Evolutionary conservation across 92 coral and sea anemone species (phyloP), one percentile per base, ranked within the genome.

Genomic region (Heteractis magnifica): DNA sequence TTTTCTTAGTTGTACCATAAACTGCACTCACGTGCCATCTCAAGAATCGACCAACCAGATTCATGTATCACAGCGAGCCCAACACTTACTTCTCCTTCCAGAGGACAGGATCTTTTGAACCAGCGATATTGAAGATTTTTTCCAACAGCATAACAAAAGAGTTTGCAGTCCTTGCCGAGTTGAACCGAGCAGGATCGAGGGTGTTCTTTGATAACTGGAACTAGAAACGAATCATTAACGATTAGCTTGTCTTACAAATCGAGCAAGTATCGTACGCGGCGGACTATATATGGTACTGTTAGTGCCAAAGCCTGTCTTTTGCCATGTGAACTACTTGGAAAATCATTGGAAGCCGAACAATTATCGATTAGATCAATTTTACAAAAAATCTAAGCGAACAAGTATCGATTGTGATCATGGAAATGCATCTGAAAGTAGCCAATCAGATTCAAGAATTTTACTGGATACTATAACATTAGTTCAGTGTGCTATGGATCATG

Each of bases 111-210:
- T 77, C 97, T 81, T 78, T 93, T 84, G 85, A 88, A 93, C 97
- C 97, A 93, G 65, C 97, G 92, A 82, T 81, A 93, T 18, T 88
- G 78, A 64, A 93, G 94, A 72, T 93, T 91, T 86, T 93, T 93
- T 51, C 97, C 97, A 83, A 52, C 87, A 52, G 90, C 97, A 81
- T 88, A 87, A 78, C 97, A 93, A 52, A 86, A 83, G 49, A 93
- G 81, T 53, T 85, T 86, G 52, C 94, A 90, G 83, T 93, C 94
- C 76, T 81, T 89, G 49, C 97, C 97, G 52, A 93, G 85, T 75
- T 86, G 97, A 10, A 93, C 97, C 21, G 97, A 87, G 79, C 97
- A 93, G 23, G 97, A 93, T 73, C 79, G 86, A 6, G 94, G 97
- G 77, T 90, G 97, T 79, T 89, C 83, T n/a, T 93, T 84, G 81